Evolutionary conservation across 2,888 invertebrate species (phyloP), one percentile per base, ranked within the genome.

Genomic region (Tinea trinotella): DNA sequence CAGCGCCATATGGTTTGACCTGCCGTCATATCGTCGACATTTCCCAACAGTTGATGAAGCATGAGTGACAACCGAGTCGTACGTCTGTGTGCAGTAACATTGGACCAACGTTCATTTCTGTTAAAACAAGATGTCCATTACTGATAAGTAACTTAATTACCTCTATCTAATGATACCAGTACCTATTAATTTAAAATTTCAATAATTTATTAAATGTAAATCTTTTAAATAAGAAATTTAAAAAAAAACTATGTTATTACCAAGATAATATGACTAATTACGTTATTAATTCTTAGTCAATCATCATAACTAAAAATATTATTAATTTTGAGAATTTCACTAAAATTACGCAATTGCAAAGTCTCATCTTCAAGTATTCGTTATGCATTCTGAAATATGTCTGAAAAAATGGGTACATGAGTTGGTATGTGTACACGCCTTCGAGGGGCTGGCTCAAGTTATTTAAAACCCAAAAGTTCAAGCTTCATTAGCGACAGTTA

Each of bases 11-110:
- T 82, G 82, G 79, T 71, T 54, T 84, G 83, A 84, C 83, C 82
- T 74, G 71, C 62, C 75, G 76, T 81, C 55, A 83, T 80, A 80
- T 73, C 74, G 71, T 75, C 70, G 70, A 74, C 70, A 71, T 77
- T 74, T 77, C 79, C 78, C 76, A 81, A 76, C 79, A 81, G 77
- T 85, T 85, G 85, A 86, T 86, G 83, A 76, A 78, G 81, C 83
- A 84, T 86, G 86, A 86, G 80, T 82, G 85, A 82, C 87, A 82
- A 71, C 72, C 70, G 69, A 64, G 64, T 15, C 53, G 18, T 7
- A 63, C 65, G 65, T 59, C 63, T 68, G 66, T 68, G 64, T 76
- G 79, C 78, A 68, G 72, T 82, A 77, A 82, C 84, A 71, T 86
- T 82, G 71, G 73, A 72, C 70, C 63, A 72, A 75, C 79, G 86